Evolutionary conservation across 1,140 invertebrate species (phyloP), one percentile per base, ranked within the genome.

Genomic region (Sinella curviseta): DNA sequence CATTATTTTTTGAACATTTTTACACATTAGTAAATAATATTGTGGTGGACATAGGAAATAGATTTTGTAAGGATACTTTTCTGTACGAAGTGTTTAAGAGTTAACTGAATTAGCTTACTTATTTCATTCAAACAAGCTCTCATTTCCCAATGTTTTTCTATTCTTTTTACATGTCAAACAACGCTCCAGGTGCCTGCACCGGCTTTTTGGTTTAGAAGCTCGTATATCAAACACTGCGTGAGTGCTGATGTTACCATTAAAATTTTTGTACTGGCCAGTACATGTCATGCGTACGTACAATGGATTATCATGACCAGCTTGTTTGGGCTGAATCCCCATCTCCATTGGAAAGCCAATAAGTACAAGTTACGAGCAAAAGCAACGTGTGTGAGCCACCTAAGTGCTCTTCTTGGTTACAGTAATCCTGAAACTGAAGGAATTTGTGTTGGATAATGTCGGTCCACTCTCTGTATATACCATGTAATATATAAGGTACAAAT

Each of bases 161-260:
- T 70, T 70, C 30, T 70, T 70, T 70, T 30, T 70, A 70, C n/a
- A 70, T 70, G 65, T 70, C 65, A 70, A 70, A 70, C 65, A 70
- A 17, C 65, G n/a, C 65, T 70, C 65, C 65, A 70, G 65, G 65
- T 70, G 65, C 30, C 65, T 16, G 24, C 31, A 70, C 65, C 65
- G 65, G 65, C 65, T 33, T 70, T 33, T 70, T 60, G 28, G 31
- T 31, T 30, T 70, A 17, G 8, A 8, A 17, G 12, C 26, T 33
- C 65, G 26, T 33, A 33, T 70, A 31, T 70, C 65, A 65, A 30
- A 31, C 31, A 12, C 31, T 70, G 65, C 65, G 65, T 70, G 65
- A 70, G 65, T 70, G 31, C 65, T 31, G n/a, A 33, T 70, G 65
- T 70, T 60, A 60, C 57, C 24, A 26, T 60, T 48, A 48, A 17